Percentiles rank a stretch among this genome's conserved stretches.
Evolutionary conservation across 1,140 invertebrate genomes (phyloP).

Genomic region (Solen grandis): DNA sequence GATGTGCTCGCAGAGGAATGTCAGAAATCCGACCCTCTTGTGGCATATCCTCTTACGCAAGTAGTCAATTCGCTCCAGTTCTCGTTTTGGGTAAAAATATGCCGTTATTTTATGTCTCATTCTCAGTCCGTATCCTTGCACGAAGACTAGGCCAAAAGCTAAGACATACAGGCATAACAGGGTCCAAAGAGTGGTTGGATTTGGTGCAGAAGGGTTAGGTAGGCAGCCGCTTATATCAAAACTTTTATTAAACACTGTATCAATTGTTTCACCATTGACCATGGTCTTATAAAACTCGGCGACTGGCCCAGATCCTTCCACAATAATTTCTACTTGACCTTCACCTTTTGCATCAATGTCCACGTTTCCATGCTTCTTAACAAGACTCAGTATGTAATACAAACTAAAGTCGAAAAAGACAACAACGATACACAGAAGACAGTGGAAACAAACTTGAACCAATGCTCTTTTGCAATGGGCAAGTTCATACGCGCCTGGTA

Average conservation of each 20-base stretch:
- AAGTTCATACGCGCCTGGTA: slow-evolving; percentile 11
- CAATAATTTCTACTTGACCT: slow-evolving; percentile 20
- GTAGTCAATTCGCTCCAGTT: slow-evolving; percentile 41
- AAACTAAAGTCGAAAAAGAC: slow-evolving; percentile 58
- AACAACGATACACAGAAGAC: slow-evolving; percentile 46
- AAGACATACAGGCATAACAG: slow-evolving; percentile 22
- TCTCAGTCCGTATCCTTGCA: slow-evolving; percentile 48
- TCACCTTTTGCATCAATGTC: slow-evolving; percentile 43
- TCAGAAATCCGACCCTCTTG: slow-evolving; percentile 2
- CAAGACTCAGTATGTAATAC: slow-evolving; percentile 55
- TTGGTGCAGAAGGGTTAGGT: slow-evolving; percentile 27
- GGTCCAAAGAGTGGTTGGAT: background rate
- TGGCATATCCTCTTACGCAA: slow-evolving; percentile 42
- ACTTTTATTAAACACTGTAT: background rate
- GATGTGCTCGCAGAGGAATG: slow-evolving; percentile 35
- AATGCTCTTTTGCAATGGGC: slow-evolving; percentile 33
- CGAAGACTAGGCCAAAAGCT: slow-evolving; percentile 11
- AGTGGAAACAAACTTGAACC: slow-evolving; percentile 46
- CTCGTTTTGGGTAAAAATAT: slow-evolving; percentile 53
- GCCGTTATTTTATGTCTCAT: slow-evolving; percentile 41
- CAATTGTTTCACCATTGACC: slow-evolving; percentile 11
- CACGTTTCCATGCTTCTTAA: slow-evolving; percentile 54
- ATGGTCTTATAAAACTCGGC: slow-evolving; percentile 51
- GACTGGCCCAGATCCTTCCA: slow-evolving; percentile 54
- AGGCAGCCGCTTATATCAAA: slow-evolving; percentile 29